Evolutionary conservation across 2,113 vertebrate genomes (phyloP).

Genomic region (Tretioscincus oriximinensis): DNA sequence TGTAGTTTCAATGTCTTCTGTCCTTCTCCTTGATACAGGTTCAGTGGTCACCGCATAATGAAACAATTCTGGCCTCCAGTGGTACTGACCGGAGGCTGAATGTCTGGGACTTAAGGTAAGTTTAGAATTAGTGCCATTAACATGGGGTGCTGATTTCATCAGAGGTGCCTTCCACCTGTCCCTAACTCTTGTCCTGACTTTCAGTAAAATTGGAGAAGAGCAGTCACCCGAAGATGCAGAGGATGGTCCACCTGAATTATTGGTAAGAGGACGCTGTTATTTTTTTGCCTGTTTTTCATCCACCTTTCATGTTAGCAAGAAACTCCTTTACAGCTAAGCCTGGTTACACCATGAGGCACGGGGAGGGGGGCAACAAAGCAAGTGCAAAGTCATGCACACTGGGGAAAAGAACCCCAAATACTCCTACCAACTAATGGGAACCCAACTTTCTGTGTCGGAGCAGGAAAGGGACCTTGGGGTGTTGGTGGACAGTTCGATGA

Average conservation of each 20-base stretch:
- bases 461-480: no score
- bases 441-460: no score
- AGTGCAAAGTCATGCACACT: no score
- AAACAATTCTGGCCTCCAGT: conserved; percentile 97
- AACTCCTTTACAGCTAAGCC: background rate
- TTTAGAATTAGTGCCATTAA: rapidly evolving
- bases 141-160: background rate
- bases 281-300: background rate
- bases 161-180: background rate
- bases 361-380: no score
- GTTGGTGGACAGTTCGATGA: no score
- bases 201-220: conserved; percentile 97
- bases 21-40: conserved; percentile 73
- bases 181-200: conserved; percentile 3
- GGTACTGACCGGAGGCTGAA: conserved; percentile 96
- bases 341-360: background rate
- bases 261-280: conserved; percentile 75
- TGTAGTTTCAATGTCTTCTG: background rate
- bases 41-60: conserved; percentile 98
- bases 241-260: conserved; percentile 94
- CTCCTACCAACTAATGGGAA: no score
- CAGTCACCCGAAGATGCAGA: conserved; percentile 97
- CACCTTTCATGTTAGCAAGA: background rate
- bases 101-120: conserved; percentile 95
- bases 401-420: no score